These are phyloP conservation scores for Cremastobaeus sp. DNA, from an alignment of 2,888 invertebrate species.

Conservation along the genomic window DNA sequence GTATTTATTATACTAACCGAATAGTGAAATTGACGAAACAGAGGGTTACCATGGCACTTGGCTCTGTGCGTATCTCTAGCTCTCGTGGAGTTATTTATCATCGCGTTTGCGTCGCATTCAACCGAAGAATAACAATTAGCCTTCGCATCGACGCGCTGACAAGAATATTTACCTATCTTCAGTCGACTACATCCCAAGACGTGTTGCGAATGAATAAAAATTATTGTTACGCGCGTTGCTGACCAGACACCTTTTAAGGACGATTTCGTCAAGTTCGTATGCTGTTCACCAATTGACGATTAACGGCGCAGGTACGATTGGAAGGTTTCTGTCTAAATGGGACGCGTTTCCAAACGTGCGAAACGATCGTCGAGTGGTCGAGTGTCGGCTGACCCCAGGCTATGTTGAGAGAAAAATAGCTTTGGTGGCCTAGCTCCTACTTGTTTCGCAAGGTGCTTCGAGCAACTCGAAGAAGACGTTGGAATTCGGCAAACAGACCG, in stretches of 20 bases:
- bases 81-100: conserved; percentile 52
- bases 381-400: conserved; percentile 64
- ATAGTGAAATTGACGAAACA: no score
- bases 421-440: conserved; percentile 66
- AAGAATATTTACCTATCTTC: conserved; percentile 53
- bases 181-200: conserved; percentile 32
- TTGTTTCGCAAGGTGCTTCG: conserved; percentile 24
- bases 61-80: conserved; percentile 44
- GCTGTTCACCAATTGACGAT: conserved; percentile 29
- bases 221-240: conserved; percentile 28
- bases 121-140: conserved; percentile 56
- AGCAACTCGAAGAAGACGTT: conserved; percentile 1
- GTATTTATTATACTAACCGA: no score
- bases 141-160: conserved; percentile 48
- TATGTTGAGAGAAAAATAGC: conserved; percentile 65
- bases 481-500: conserved; percentile 9
- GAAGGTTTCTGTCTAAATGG: conserved; percentile 43
- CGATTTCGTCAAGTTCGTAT: conserved; percentile 30
- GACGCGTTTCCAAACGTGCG: conserved; percentile 32
- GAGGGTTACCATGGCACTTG: no score
- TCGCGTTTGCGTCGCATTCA: conserved; percentile 50
- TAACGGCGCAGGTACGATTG: conserved; percentile 30
- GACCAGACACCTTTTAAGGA: conserved; percentile 36
- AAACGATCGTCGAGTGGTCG: conserved; percentile 33
- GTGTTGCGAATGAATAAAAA: conserved; percentile 55